Evolutionary conservation across 1,140 invertebrate genomes (phyloP).

Genomic region (Muscidifurax raptorellus): DNA sequence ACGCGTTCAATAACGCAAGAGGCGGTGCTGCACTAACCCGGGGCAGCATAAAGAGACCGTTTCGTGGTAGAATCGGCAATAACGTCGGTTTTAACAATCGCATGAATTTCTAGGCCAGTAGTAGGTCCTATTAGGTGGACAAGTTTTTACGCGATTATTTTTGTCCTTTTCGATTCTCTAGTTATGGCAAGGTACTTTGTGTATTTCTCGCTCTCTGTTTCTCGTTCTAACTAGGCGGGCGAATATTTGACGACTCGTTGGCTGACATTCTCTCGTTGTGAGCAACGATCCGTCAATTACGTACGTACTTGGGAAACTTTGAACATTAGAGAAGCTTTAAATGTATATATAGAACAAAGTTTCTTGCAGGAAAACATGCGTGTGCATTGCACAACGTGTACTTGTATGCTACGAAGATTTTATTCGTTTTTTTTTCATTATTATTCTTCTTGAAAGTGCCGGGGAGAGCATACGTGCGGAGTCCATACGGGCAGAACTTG

Average conservation of each 20-base stretch:
- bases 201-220: background rate
- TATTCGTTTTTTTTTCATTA: background rate
- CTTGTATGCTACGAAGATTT: background rate
- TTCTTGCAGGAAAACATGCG: background rate
- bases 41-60: slow-evolving; percentile 10
- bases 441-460: background rate
- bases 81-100: background rate
- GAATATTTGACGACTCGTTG: background rate
- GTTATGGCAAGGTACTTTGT: background rate
- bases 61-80: slow-evolving; percentile 34
- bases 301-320: background rate
- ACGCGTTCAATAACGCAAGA: slow-evolving; percentile 3
- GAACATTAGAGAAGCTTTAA: slow-evolving; percentile 1
- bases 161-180: background rate
- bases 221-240: background rate
- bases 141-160: background rate
- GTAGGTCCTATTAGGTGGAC: background rate
- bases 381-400: background rate
- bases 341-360: slow-evolving; percentile 9
- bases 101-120: slow-evolving; percentile 8
- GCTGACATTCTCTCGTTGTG: background rate
- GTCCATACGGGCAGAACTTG: background rate
- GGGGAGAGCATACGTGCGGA: background rate
- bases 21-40: background rate
- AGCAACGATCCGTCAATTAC: background rate